Conservation (phyloP, 1,140 invertebrate genomes). For the Gryon sp. region DNA sequence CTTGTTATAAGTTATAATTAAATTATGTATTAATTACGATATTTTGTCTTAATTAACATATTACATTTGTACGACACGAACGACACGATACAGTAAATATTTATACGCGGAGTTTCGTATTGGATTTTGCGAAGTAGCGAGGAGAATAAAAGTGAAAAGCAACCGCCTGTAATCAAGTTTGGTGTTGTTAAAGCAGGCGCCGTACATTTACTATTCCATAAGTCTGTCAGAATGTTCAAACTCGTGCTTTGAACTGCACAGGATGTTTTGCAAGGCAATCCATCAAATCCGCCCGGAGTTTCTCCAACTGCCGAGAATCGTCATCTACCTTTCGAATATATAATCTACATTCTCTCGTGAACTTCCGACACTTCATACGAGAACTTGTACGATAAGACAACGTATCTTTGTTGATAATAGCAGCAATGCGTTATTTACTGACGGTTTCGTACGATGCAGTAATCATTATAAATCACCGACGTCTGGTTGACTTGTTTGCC, state of each 20-base stretch:
- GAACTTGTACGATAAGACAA: conserved; percentile 64
- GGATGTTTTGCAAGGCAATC: conserved; percentile 65
- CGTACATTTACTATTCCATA: conserved; percentile 63
- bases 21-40: background rate
- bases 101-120: background rate
- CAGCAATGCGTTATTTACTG: conserved; percentile 72
- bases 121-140: conserved; percentile 1
- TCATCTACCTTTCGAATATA: conserved; percentile 61
- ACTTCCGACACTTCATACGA: conserved; percentile 64
- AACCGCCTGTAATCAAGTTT: conserved; percentile 59
- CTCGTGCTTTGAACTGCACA: conserved; percentile 59
- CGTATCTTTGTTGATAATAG: conserved; percentile 67
- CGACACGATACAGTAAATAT: conserved; percentile 9
- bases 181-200: conserved; percentile 51
- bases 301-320: conserved; percentile 62
- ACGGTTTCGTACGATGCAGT: conserved; percentile 67
- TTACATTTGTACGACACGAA: background rate
- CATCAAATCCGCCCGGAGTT: conserved; percentile 66
- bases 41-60: conserved; percentile 1
- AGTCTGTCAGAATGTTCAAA: conserved; percentile 61
- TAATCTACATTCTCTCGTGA: conserved; percentile 56
- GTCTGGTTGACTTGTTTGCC: conserved; percentile 49
- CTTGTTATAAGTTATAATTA: conserved; percentile 12
- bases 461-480: conserved; percentile 74
- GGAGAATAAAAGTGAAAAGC: conserved; percentile 31